These are phyloP conservation scores for Neodon shergylaensis DNA, from an alignment of 2,113 vertebrate genomes.

Conservation along the genomic window DNA sequence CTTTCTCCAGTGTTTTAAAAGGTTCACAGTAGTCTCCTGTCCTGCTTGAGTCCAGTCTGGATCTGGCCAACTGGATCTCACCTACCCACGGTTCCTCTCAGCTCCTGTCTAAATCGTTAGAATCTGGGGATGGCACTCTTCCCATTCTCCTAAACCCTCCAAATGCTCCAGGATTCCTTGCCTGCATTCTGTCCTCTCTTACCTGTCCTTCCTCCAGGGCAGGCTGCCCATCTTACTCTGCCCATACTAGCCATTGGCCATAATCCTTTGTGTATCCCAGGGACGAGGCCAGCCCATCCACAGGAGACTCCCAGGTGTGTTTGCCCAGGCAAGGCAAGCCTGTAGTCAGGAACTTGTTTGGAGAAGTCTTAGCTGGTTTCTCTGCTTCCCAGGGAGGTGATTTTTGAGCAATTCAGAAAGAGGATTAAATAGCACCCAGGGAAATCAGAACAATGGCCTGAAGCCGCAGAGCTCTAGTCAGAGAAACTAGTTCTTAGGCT, in stretches of 20 bases:
- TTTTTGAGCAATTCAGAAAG: neutral
- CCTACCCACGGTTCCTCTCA: neutral
- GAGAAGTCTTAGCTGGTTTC: neutral
- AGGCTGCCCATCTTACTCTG: neutral
- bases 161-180: neutral
- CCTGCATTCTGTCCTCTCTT: neutral
- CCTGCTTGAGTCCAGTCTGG: neutral
- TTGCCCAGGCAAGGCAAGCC: neutral
- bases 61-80: neutral
- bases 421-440: neutral
- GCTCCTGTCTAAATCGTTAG: neutral
- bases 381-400: neutral
- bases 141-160: neutral
- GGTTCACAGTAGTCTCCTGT: neutral
- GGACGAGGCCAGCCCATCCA: neutral
- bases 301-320: neutral
- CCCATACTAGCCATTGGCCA: neutral
- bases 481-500: neutral
- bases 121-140: neutral
- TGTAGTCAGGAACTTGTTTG: neutral
- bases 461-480: neutral
- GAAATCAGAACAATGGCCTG: neutral
- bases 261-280: neutral
- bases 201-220: neutral
- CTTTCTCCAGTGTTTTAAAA: neutral